These are phyloP conservation scores for Ctenicera cuprea DNA, from an alignment of 2,888 invertebrate species.

Conservation along the genomic window DNA sequence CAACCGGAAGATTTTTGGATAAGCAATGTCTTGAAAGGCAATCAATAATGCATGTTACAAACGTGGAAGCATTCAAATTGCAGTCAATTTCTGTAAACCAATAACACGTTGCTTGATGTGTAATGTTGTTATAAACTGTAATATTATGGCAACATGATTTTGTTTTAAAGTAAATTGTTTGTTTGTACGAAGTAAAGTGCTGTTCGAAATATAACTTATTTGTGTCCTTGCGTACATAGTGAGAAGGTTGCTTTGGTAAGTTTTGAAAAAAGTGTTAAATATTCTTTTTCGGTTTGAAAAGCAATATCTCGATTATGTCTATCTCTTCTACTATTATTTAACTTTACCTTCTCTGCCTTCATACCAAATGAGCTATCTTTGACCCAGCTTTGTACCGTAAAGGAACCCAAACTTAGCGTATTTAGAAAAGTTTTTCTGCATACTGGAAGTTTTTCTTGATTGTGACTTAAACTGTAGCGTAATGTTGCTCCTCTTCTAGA, in stretches of 20 bases:
- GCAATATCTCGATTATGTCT: constrained; percentile 5
- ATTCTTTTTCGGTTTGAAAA: constrained; percentile 2
- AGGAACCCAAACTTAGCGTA: constrained; percentile 25
- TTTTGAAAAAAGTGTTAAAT: constrained; percentile 47
- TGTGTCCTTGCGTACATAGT: constrained; percentile 55
- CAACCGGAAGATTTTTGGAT: constrained; percentile 28
- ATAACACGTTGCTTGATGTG: constrained; percentile 45
- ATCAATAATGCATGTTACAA: constrained; percentile 55
- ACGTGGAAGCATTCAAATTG: constrained; percentile 55
- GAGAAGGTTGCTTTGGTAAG: constrained; percentile 58
- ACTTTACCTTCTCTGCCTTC: not conserved
- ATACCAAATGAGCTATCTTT: not conserved
- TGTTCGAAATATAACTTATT: constrained; percentile 58
- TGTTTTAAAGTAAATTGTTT: constrained; percentile 47
- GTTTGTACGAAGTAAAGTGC: constrained; percentile 34
- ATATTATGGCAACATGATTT: constrained; percentile 53
- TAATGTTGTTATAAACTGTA: constrained; percentile 50
- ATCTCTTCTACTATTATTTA: not conserved
- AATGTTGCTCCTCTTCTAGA: constrained; percentile 7
- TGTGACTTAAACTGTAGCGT: constrained; percentile 22
- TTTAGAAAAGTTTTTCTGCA: not conserved
- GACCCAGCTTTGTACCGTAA: constrained; percentile 5
- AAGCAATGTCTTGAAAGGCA: constrained; percentile 53
- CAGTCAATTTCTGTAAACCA: constrained; percentile 55
- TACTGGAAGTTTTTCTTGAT: constrained; percentile 3